These are phyloP conservation scores for Steatocranus sp. DNA, from an alignment of 2,797 vertebrate genomes.

Conservation along the genomic window DNA sequence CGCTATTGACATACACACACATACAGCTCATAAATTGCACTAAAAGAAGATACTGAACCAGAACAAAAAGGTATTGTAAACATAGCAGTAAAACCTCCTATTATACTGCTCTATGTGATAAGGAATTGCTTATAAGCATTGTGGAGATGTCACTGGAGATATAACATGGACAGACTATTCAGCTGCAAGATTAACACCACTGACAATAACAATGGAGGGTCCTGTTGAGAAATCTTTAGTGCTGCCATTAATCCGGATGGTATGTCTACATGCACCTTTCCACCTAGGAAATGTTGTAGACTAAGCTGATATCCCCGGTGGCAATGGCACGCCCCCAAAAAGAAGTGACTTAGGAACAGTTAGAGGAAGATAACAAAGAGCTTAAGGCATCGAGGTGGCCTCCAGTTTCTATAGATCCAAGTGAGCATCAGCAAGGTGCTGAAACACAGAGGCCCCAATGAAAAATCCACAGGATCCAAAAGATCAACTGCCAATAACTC, in stretches of 20 bases:
- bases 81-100: not conserved
- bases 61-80: not conserved
- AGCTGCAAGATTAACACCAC: not conserved
- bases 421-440: not conserved
- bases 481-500: fast-evolving
- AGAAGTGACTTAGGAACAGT: not conserved
- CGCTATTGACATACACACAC: not conserved
- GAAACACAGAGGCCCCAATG: not conserved
- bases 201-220: not conserved
- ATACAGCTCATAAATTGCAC: not conserved
- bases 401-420: not conserved
- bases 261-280: not conserved
- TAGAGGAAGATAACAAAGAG: not conserved
- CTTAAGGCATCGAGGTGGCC: not conserved
- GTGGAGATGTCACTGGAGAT: not conserved
- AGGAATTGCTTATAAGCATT: not conserved
- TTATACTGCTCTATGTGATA: not conserved
- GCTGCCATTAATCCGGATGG: not conserved
- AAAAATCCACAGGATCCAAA: not conserved
- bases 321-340: fast-evolving
- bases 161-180: not conserved
- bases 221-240: not conserved
- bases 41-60: not conserved
- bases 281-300: not conserved
- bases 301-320: not conserved